Conservation (phyloP, 2,797 vertebrate species). For the Neomorphus geoffroyi region DNA sequence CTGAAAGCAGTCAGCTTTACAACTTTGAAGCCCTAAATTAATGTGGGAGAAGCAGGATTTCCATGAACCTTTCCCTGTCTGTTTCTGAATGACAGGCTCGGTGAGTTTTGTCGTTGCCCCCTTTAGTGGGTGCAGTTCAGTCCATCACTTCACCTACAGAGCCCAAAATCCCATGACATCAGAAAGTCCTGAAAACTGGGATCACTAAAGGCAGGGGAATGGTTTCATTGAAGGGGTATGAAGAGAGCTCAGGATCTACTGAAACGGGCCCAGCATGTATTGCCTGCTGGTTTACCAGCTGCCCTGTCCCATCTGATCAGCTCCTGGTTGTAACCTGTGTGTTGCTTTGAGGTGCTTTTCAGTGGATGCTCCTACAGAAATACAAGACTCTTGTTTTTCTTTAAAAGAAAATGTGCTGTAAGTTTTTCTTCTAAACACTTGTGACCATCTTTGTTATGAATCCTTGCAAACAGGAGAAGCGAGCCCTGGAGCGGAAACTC, state of each 20-base stretch:
- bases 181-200: not conserved
- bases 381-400: not conserved
- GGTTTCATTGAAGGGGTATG: not conserved
- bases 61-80: not conserved
- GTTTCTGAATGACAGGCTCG: not conserved
- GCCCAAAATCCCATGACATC: not conserved
- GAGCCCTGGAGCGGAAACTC: slow-evolving; percentile 91
- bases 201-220: not conserved
- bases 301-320: not conserved
- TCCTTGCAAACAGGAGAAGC: slow-evolving; percentile 85
- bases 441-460: not conserved
- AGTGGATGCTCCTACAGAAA: not conserved
- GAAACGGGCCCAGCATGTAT: not conserved
- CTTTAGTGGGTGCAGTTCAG: not conserved
- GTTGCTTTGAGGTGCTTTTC: not conserved
- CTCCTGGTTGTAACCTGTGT: not conserved
- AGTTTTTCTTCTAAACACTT: not conserved
- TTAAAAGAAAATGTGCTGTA: not conserved
- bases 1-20: not conserved
- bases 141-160: not conserved
- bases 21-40: not conserved
- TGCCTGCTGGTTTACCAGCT: not conserved
- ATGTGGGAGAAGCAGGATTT: not conserved
- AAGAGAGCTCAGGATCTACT: not conserved
- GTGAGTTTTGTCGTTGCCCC: not conserved